Evolutionary conservation across 2,797 vertebrate genomes (phyloP).

Genomic region (Melanotaenia trifasciata): DNA sequence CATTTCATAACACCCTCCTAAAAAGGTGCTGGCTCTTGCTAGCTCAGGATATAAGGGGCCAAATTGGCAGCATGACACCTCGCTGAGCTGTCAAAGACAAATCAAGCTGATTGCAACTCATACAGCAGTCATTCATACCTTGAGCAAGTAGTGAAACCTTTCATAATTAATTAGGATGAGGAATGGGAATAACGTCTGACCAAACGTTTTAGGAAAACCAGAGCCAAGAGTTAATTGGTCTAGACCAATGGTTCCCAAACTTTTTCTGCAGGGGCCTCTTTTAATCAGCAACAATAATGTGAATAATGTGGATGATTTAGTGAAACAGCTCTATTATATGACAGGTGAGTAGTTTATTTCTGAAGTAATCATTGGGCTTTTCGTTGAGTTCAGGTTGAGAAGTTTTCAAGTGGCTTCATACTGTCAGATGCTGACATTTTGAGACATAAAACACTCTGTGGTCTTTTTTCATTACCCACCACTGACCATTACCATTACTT

Average conservation of each 20-base stretch:
- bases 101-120: conserved; percentile 1
- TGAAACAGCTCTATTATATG: too few species aligned
- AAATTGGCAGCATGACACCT: not conserved
- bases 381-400: too few species aligned
- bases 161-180: not conserved
- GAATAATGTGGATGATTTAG: too few species aligned
- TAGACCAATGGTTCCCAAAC: not conserved
- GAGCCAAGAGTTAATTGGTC: not conserved
- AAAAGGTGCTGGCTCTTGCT: not conserved
- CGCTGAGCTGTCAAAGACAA: conserved; percentile 5
- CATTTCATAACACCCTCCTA: not conserved
- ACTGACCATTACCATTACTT: too few species aligned
- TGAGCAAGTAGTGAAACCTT: not conserved
- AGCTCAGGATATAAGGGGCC: not conserved
- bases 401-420: too few species aligned
- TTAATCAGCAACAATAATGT: too few species aligned
- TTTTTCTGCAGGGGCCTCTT: too few species aligned
- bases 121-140: not conserved
- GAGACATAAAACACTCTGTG: too few species aligned
- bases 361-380: too few species aligned
- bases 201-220: not conserved
- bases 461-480: too few species aligned
- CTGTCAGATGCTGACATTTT: too few species aligned
- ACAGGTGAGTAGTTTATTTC: too few species aligned
- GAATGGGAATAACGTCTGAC: not conserved